Percentiles rank a stretch among this genome's conserved stretches.
Evolutionary conservation across 2,888 invertebrate species (phyloP).

Genomic region (Cheilosia soror): DNA sequence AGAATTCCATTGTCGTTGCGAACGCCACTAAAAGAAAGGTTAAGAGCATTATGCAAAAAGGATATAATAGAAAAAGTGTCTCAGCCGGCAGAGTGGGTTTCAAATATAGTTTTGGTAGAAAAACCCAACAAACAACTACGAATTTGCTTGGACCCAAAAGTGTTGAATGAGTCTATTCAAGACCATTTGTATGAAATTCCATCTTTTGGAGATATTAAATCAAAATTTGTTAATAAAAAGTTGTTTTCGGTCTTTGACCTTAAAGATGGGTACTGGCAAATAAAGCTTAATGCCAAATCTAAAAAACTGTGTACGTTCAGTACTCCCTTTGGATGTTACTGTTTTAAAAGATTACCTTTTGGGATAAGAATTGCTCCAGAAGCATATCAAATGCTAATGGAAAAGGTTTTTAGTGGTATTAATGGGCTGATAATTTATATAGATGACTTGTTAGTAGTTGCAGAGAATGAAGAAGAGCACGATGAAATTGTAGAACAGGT

Average conservation of each 20-base stretch:
- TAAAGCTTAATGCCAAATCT: conserved; percentile 49
- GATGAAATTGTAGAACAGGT: background rate
- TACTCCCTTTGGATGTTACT: too few relatives aligned
- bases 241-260: conserved; percentile 67
- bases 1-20: too few relatives aligned
- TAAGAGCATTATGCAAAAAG: background rate
- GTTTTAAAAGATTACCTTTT: too few relatives aligned
- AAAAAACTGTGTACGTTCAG: background rate
- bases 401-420: too few relatives aligned
- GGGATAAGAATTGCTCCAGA: too few relatives aligned
- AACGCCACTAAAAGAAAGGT: background rate
- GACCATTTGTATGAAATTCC: conserved; percentile 53
- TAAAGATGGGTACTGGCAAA: conserved; percentile 32
- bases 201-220: conserved; percentile 27
- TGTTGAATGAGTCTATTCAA: conserved; percentile 66
- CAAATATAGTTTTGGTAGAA: background rate
- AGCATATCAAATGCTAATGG: too few relatives aligned
- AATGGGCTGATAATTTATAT: too few relatives aligned
- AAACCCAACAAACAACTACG: conserved; percentile 20
- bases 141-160: conserved; percentile 23
- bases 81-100: conserved; percentile 11
- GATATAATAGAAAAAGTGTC: background rate
- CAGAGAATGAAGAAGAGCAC: conserved; percentile 42
- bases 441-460: too few relatives aligned
- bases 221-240: conserved; percentile 47